phyloP scores from a whole-genome alignment of 2,797 vertebrate species.

The Pangasius krempfi region DNA sequence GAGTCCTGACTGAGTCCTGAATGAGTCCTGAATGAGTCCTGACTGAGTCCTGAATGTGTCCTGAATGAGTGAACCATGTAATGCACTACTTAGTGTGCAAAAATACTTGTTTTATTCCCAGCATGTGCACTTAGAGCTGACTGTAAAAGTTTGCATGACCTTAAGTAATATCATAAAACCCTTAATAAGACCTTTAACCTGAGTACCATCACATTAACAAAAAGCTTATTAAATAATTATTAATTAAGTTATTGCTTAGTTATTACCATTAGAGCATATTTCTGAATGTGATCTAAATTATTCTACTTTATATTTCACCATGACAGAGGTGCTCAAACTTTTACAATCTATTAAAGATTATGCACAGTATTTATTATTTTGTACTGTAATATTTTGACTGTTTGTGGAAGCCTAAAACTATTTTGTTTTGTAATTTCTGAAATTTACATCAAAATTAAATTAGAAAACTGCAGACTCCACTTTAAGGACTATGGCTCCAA shows the following conservation, averaged over 20 bases:
- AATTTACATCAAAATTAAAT: neutral
- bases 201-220: neutral
- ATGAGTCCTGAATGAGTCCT: neutral
- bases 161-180: no score
- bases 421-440: neutral
- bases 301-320: neutral
- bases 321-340: neutral
- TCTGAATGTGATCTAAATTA: neutral
- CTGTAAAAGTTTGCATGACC: neutral
- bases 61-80: neutral
- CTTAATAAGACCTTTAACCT: neutral
- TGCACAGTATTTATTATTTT: neutral
- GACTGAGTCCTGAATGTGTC: neutral
- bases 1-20: neutral
- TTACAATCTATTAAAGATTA: neutral
- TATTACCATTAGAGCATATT: neutral
- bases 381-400: neutral
- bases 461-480: neutral
- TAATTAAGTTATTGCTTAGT: neutral
- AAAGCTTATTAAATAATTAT: neutral
- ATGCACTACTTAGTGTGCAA: neutral
- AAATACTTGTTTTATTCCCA: neutral
- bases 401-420: neutral
- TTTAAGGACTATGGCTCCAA: neutral
- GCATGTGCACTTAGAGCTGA: neutral